Evolutionary conservation across 2,113 vertebrate genomes (phyloP).

Genomic region (Cheilinus undulatus): DNA sequence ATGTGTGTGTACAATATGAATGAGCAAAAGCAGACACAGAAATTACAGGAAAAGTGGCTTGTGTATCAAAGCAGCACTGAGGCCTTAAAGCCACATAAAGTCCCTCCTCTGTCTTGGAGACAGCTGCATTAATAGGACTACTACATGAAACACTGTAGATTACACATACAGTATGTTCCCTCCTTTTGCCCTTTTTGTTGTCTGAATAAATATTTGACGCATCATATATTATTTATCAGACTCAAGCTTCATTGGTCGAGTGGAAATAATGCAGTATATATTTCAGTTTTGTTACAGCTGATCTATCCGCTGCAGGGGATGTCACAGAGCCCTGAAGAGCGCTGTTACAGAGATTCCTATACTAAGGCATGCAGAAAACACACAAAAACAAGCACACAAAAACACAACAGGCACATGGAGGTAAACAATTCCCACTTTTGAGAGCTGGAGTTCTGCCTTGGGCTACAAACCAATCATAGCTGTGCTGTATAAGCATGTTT

Average conservation of each 20-base stretch:
- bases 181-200: slow-evolving; percentile 49
- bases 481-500: slow-evolving; percentile 72
- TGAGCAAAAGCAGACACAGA: slow-evolving; percentile 2
- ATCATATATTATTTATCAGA: slow-evolving; percentile 81
- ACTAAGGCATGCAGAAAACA: slow-evolving; percentile 54
- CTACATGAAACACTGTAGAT: slow-evolving; percentile 25
- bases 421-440: slow-evolving; percentile 76
- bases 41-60: slow-evolving; percentile 38
- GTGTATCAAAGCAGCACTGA: slow-evolving; percentile 41
- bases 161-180: slow-evolving; percentile 40
- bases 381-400: slow-evolving; percentile 58
- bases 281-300: slow-evolving; percentile 77
- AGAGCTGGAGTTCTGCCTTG: slow-evolving; percentile 67
- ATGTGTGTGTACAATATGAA: slow-evolving; percentile 28
- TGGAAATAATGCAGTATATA: slow-evolving; percentile 79
- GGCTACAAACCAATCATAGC: slow-evolving; percentile 80
- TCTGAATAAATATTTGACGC: slow-evolving; percentile 81
- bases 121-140: slow-evolving; percentile 67
- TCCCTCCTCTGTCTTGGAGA: slow-evolving; percentile 48
- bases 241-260: slow-evolving; percentile 77
- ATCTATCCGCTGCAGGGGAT: slow-evolving; percentile 67
- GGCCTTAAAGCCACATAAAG: slow-evolving; percentile 39
- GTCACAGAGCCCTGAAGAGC: slow-evolving; percentile 63
- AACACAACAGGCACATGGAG: slow-evolving; percentile 58
- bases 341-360: slow-evolving; percentile 45